Percentiles rank a stretch among this genome's conserved stretches.
Conservation (phyloP, 2,113 vertebrate species). For the Ifrita kowaldi region DNA sequence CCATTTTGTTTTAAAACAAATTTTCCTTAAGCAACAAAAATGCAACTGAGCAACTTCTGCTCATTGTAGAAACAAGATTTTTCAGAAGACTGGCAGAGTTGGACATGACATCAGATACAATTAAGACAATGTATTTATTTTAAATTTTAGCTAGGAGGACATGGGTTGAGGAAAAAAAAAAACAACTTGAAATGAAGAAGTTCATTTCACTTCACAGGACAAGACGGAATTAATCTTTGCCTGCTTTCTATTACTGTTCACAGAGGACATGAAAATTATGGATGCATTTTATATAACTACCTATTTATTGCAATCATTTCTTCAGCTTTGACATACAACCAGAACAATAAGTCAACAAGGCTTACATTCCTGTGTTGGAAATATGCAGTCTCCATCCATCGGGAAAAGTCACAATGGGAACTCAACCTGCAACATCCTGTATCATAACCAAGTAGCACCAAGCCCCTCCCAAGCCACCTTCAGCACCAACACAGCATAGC, state of each 20-base stretch:
- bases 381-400: not conserved
- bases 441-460: not conserved
- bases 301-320: not conserved
- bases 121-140: not conserved
- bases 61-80: not conserved
- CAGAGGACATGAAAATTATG: not conserved
- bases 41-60: not conserved
- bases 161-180: not conserved
- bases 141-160: not conserved
- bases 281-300: not conserved
- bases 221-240: not conserved
- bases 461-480: not conserved
- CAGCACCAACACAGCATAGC: not conserved
- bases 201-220: too few species aligned
- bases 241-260: not conserved
- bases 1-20: not conserved
- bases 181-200: not conserved
- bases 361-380: not conserved
- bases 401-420: not conserved
- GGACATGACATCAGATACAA: not conserved
- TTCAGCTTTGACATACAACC: not conserved
- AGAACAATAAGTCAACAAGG: not conserved
- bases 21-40: constrained; percentile 7
- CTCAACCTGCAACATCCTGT: not conserved
- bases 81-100: not conserved